phyloP scores from a whole-genome alignment of 2,888 invertebrate genomes.

The Agonopterix heracliana region DNA sequence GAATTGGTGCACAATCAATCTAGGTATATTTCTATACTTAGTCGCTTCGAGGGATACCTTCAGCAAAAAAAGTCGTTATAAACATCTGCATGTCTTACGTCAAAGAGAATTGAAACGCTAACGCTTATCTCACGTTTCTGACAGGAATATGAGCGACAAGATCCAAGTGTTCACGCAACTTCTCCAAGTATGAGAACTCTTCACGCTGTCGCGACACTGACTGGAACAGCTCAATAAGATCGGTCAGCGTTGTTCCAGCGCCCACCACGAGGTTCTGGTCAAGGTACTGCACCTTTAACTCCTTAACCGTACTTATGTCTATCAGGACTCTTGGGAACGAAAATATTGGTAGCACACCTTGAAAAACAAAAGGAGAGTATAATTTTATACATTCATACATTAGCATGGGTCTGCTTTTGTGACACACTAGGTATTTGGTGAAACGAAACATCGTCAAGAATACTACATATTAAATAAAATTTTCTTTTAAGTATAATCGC shows the following conservation, averaged over 20 bases:
- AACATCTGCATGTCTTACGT: constrained; percentile 55
- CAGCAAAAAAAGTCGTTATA: no score
- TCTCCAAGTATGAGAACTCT: constrained; percentile 71
- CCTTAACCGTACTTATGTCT: constrained; percentile 77
- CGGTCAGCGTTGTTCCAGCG: constrained; percentile 65
- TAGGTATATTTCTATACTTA: no score
- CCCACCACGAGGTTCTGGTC: constrained; percentile 66
- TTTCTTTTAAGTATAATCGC: no score
- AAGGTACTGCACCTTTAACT: constrained; percentile 64
- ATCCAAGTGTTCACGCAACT: constrained; percentile 76
- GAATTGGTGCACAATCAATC: no score
- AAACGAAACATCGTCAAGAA: no score
- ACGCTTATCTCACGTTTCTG: no score
- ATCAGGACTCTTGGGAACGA: constrained; percentile 74
- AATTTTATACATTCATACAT: no score
- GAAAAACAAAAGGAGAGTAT: constrained; percentile 10
- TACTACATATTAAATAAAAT: no score
- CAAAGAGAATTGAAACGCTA: no score
- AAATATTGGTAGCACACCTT: constrained; percentile 63
- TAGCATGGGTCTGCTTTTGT: no score
- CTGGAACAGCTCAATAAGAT: constrained; percentile 58
- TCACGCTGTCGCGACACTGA: constrained; percentile 23
- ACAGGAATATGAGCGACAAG: constrained; percentile 80
- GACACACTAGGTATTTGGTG: no score
- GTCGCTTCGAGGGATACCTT: no score